Evolutionary conservation across 2,113 vertebrate species (phyloP).

Genomic region (Apaloderma vittatum): DNA sequence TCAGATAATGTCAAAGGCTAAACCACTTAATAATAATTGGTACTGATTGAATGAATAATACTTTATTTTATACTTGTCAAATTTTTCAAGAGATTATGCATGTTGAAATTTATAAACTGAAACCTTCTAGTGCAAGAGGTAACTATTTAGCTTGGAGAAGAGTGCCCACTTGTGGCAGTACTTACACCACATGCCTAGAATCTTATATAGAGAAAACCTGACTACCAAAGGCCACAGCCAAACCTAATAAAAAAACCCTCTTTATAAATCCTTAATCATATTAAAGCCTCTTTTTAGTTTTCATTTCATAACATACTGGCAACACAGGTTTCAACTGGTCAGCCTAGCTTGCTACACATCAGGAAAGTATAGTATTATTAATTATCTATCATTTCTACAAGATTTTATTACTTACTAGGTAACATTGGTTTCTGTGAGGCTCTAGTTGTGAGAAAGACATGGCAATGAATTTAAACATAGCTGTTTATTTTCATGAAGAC

Average conservation of each 20-base stretch:
- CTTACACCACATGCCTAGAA: not conserved
- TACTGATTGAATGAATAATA: not conserved
- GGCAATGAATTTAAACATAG: not conserved
- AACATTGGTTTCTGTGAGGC: not conserved
- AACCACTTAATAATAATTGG: not conserved
- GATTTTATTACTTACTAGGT: not conserved
- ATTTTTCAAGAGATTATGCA: not conserved
- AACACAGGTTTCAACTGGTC: not conserved
- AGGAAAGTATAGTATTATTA: not conserved
- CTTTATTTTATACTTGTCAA: not conserved
- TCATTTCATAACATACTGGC: not conserved
- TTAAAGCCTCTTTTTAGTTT: not conserved
- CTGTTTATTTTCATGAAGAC: not conserved
- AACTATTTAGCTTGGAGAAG: constrained; percentile 12
- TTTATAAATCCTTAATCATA: fast-evolving
- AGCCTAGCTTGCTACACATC: fast-evolving
- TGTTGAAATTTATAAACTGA: not conserved
- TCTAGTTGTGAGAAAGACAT: not conserved
- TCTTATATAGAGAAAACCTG: not conserved
- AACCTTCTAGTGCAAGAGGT: fast-evolving
- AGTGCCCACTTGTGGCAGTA: constrained; percentile 61
- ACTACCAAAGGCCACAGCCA: not conserved
- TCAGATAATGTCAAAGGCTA: not conserved
- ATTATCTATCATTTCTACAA: not conserved
- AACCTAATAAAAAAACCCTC: not conserved